Evolutionary conservation across 2,113 vertebrate species (phyloP).

Genomic region (Forbesichthys papilliferus): DNA sequence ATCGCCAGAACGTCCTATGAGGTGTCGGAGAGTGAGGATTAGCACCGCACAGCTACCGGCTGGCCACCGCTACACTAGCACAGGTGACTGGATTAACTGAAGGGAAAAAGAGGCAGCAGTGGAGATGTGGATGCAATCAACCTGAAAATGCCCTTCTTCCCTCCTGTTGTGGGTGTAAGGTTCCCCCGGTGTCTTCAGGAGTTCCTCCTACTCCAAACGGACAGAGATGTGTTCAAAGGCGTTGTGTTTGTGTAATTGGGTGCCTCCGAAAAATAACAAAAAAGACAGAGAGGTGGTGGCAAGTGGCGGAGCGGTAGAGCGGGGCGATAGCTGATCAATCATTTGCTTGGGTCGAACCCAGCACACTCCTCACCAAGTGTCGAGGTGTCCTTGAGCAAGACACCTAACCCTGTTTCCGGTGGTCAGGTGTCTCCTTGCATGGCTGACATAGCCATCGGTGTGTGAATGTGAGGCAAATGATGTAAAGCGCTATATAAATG

Average conservation of each 20-base stretch:
- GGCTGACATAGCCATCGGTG: too few species aligned
- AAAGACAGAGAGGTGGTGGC: slow-evolving; percentile 17
- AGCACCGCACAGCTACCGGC: too few species aligned
- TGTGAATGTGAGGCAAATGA: too few species aligned
- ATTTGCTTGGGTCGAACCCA: too few species aligned
- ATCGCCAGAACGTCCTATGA: too few species aligned
- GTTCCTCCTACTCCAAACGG: slow-evolving; percentile 12
- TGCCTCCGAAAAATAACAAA: slow-evolving; percentile 18
- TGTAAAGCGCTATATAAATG: too few species aligned
- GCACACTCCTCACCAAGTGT: too few species aligned
- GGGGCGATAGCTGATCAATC: neutral
- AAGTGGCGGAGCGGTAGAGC: slow-evolving; percentile 12
- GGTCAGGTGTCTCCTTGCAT: too few species aligned
- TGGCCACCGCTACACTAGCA: too few species aligned
- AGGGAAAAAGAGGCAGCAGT: neutral
- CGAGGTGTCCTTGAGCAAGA: too few species aligned
- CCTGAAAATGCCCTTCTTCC: slow-evolving; percentile 16
- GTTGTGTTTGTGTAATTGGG: slow-evolving; percentile 47
- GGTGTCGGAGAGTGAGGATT: too few species aligned
- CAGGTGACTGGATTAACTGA: slow-evolving; percentile 24
- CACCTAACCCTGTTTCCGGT: too few species aligned
- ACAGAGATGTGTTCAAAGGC: slow-evolving; percentile 32
- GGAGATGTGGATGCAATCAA: slow-evolving; percentile 16
- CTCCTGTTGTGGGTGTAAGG: slow-evolving; percentile 29
- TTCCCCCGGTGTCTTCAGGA: neutral